These are phyloP conservation scores for Phainopepla nitens DNA, from an alignment of 2,113 vertebrate genomes.

Conservation along the genomic window DNA sequence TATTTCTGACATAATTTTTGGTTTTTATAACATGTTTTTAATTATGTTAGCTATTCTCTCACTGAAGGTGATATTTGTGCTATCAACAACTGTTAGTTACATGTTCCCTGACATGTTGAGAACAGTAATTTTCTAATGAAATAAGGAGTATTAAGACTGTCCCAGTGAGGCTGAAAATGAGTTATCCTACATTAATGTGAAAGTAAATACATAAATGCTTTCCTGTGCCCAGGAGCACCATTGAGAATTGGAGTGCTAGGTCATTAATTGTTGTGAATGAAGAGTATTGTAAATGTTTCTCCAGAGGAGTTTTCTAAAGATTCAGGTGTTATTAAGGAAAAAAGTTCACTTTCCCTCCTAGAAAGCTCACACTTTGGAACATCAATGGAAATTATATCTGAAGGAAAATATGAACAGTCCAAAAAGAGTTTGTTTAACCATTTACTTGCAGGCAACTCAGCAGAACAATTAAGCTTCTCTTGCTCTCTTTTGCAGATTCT, in stretches of 20 bases:
- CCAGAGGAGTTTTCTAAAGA: neutral
- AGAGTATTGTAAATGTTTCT: neutral
- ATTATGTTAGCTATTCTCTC: neutral
- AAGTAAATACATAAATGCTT: conserved; percentile 10
- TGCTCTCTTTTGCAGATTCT: neutral
- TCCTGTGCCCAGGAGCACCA: neutral
- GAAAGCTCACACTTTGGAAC: neutral
- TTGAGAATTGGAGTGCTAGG: neutral
- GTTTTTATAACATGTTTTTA: neutral
- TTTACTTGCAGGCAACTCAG: neutral
- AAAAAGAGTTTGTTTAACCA: neutral
- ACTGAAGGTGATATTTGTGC: neutral
- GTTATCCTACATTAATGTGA: neutral
- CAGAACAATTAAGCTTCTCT: neutral
- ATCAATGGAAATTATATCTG: neutral
- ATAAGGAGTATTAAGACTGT: neutral
- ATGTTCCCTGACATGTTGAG: neutral
- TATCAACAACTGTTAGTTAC: neutral
- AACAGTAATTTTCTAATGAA: neutral
- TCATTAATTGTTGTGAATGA: conserved; percentile 3
- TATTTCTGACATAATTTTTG: neutral
- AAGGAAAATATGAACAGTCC: neutral
- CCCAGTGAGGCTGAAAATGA: neutral
- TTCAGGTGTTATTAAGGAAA: neutral
- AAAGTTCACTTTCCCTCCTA: neutral